Evolutionary conservation across 2,113 vertebrate species (phyloP).

Genomic region (Cyprinodon brontotheroides): DNA sequence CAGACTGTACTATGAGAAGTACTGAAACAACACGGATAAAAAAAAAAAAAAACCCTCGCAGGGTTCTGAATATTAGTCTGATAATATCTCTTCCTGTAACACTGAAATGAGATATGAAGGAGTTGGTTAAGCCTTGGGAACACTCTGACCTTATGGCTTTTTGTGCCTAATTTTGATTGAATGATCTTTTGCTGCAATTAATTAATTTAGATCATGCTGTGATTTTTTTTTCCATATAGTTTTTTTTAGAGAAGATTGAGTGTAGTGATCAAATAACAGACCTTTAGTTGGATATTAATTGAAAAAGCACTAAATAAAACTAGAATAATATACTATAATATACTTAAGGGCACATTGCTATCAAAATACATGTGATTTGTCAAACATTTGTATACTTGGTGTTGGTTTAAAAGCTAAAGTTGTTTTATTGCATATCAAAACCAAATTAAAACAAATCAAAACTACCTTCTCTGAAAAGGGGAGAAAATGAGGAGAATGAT

Average conservation of each 20-base stretch:
- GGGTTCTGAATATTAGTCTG: conserved; percentile 62
- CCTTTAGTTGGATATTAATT: neutral
- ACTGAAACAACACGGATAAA: conserved; percentile 73
- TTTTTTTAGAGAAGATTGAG: neutral
- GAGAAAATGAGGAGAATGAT: neutral
- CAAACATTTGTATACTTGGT: too few relatives aligned
- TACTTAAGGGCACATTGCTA: too few relatives aligned
- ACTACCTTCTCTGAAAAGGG: neutral
- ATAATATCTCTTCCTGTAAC: conserved; percentile 77
- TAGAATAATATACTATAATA: too few relatives aligned
- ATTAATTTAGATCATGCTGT: conserved; percentile 13
- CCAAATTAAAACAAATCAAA: too few relatives aligned
- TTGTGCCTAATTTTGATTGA: conserved; percentile 18
- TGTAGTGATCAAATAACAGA: neutral
- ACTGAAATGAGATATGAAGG: conserved; percentile 56
- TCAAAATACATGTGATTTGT: too few relatives aligned
- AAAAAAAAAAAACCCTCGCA: conserved; percentile 27
- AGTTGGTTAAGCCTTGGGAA: conserved; percentile 38
- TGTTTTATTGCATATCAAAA: too few relatives aligned
- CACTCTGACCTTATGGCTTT: conserved; percentile 22
- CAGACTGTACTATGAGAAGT: conserved; percentile 44
- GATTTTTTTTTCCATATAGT: neutral
- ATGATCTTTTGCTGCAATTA: conserved; percentile 16
- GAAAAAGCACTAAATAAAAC: neutral
- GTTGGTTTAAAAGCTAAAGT: too few relatives aligned